A percentile compares a stretch with the other conserved stretches of the same genome.
Evolutionary conservation across 2,888 invertebrate genomes (phyloP).

Genomic region (Plusia festucae): DNA sequence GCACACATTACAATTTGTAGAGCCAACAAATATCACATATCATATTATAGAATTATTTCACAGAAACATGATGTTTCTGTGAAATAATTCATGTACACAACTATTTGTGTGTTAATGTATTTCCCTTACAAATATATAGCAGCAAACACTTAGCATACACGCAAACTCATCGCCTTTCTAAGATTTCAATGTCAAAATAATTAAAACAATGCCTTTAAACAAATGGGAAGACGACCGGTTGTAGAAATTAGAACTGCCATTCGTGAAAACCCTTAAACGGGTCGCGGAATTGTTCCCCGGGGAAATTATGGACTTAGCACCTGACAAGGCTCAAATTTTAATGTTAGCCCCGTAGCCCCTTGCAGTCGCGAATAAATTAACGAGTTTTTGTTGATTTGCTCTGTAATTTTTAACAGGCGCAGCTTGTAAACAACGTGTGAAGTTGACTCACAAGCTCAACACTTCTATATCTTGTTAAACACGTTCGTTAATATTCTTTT

Average conservation of each 20-base stretch:
- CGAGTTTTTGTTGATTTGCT: conserved; percentile 73
- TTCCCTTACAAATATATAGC: conserved; percentile 3
- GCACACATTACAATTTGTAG: too few relatives aligned
- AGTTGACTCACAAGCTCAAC: conserved; percentile 6
- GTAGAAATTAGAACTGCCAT: conserved; percentile 83
- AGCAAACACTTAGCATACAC: conserved; percentile 20
- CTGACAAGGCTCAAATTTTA: conserved; percentile 89
- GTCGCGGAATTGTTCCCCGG: conserved; percentile 84
- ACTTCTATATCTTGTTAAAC: not conserved
- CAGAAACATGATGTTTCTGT: too few relatives aligned
- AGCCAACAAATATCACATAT: too few relatives aligned
- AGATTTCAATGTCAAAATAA: conserved; percentile 70
- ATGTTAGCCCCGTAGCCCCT: conserved; percentile 77
- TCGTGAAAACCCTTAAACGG: conserved; percentile 86
- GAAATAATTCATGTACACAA: not conserved
- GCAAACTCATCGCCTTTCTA: conserved; percentile 36
- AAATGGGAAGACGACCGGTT: conserved; percentile 67
- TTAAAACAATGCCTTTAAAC: conserved; percentile 62
- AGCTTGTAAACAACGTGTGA: conserved; percentile 28
- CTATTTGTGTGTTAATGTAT: not conserved
- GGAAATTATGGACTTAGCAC: conserved; percentile 89
- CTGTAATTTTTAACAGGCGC: conserved; percentile 62
- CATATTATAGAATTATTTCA: too few relatives aligned
- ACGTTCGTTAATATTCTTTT: not conserved
- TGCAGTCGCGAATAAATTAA: conserved; percentile 84